Evolutionary conservation across 2,113 vertebrate species (phyloP).

Genomic region (Tangachromis dhanisi): DNA sequence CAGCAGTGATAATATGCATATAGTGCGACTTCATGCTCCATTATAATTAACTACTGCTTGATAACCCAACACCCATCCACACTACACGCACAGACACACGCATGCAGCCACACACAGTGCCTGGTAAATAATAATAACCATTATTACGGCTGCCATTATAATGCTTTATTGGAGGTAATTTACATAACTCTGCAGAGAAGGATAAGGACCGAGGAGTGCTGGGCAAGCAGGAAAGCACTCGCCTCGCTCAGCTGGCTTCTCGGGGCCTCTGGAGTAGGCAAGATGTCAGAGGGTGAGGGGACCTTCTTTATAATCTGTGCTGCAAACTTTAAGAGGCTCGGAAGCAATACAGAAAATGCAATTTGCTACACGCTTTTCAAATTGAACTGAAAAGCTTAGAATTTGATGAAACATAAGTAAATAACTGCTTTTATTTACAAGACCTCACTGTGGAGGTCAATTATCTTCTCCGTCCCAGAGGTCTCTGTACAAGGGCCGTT

Average conservation of each 20-base stretch:
- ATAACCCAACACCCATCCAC: constrained; percentile 35
- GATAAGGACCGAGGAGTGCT: constrained; percentile 48
- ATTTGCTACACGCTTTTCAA: not conserved
- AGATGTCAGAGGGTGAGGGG: not conserved
- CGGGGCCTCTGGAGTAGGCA: not conserved
- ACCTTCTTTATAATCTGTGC: not conserved
- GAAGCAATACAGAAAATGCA: not conserved
- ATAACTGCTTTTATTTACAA: not conserved
- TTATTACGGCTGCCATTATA: constrained; percentile 51
- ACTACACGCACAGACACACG: not conserved
- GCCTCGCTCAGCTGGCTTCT: not conserved
- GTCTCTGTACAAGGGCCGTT: not conserved
- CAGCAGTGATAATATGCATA: constrained; percentile 54
- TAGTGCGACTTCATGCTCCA: constrained; percentile 28
- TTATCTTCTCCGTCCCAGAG: not conserved
- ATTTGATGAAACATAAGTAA: not conserved
- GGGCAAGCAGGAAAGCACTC: constrained; percentile 26
- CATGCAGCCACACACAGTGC: constrained; percentile 1
- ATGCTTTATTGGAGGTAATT: constrained; percentile 59
- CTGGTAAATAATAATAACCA: constrained; percentile 66
- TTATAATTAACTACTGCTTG: constrained; percentile 69
- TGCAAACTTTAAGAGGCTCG: not conserved
- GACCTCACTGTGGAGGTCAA: not conserved
- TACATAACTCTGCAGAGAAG: constrained; percentile 45
- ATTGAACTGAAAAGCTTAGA: not conserved